These are phyloP conservation scores for Lipophrys pholis DNA, from an alignment of 2,113 vertebrate species.

Conservation along the genomic window DNA sequence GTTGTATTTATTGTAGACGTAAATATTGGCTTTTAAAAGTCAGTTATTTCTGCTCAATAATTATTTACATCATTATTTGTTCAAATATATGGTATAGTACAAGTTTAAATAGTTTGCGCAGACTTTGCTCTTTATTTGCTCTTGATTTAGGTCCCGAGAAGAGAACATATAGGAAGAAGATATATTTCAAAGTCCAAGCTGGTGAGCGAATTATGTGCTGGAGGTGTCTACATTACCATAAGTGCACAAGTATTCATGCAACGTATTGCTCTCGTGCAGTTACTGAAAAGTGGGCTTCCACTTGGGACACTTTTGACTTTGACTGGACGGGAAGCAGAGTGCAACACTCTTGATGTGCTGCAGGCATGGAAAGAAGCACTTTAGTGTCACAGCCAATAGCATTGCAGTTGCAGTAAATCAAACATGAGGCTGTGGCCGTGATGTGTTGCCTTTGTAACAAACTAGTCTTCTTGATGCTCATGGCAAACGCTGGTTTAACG, in stretches of 20 bases:
- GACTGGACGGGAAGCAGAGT: constrained; percentile 3
- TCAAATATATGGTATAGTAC: too few relatives aligned
- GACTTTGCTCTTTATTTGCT: too few relatives aligned
- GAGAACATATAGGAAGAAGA: too few relatives aligned
- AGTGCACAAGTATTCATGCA: background rate
- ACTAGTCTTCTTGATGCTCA: constrained; percentile 5
- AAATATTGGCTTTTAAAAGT: too few relatives aligned
- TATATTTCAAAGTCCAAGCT: too few relatives aligned
- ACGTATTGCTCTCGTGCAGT: background rate
- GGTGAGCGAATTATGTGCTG: background rate
- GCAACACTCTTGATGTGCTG: constrained; percentile 24
- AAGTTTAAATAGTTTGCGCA: too few relatives aligned
- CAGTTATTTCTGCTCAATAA: too few relatives aligned
- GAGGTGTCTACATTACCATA: background rate
- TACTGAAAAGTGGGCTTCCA: constrained; percentile 17
- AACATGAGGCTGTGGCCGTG: constrained; percentile 22
- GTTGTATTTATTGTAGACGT: too few relatives aligned
- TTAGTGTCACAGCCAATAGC: constrained; percentile 41
- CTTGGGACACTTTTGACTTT: constrained; percentile 34
- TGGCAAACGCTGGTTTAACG: constrained; percentile 15
- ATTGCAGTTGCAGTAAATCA: constrained; percentile 22
- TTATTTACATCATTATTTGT: too few relatives aligned
- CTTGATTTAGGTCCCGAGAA: too few relatives aligned
- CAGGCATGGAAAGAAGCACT: constrained; percentile 22
- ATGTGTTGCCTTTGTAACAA: constrained; percentile 24